Evolutionary conservation across 2,113 vertebrate genomes (phyloP), one percentile per base, ranked within the genome.

Genomic region (Cyrtonyx montezumae): DNA sequence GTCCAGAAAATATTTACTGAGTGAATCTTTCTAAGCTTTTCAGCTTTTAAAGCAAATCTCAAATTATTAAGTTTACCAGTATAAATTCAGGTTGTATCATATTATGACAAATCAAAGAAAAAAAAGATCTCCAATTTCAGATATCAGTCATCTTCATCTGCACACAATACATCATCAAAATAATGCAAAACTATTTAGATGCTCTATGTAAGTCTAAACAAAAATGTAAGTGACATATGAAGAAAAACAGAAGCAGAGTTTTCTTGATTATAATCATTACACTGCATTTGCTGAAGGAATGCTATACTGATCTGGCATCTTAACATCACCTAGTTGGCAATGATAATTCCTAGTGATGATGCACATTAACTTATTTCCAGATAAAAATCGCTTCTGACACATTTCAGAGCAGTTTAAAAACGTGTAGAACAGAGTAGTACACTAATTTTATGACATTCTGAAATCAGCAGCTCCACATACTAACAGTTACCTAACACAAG

Each of bases 371-470:
- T n/a, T 70, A 45, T 37, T 62, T 22, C 17, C 45, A 87, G 18
- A 26, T 34, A 74, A 75, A 84, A 94, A 32, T 7, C 26, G 25
- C 15, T 77, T 69, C 62, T 62, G 58, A 53, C 8, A 80, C 23
- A 26, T 62, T 80, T 80, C 69, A 83, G 34, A 93, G 16, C 10
- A 59, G 40, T 80, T 91, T 20, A 73, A 53, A 81, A 53, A 79
- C 30, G 43, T 4, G 6, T 15, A 40, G 70, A 82, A 63, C 25
- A 70, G 16, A 77, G 36, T 7, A 70, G 17, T 20, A 61, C n/a
- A n/a, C 6, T 61, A 32, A 79, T 71, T 75, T 80, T 48, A 79
- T 15, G 9, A 56, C 5, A 53, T 58, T 62, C 69, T 61, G 45
- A 79, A 89, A 79, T 56, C 51, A 68, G 23, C 67, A 61, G 25